Evolutionary conservation across 1,140 invertebrate genomes (phyloP).

Genomic region (Atta colombica): DNA sequence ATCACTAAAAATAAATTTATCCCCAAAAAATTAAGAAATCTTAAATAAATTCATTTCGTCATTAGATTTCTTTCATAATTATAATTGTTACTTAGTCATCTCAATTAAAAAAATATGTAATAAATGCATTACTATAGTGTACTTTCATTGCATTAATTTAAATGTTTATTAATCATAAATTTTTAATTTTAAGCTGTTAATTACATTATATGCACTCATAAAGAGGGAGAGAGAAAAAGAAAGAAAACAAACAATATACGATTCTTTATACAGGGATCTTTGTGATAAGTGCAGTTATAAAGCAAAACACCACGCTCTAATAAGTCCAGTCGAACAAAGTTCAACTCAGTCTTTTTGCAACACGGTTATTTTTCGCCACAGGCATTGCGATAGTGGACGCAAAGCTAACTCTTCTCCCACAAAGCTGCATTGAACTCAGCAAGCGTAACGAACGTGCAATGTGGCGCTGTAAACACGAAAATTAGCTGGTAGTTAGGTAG

Average conservation of each 20-base stretch:
- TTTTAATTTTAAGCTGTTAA: not conserved
- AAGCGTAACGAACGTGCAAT: conserved; percentile 48
- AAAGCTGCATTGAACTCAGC: conserved; percentile 17
- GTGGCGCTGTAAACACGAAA: conserved; percentile 48
- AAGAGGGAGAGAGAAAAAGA: not conserved
- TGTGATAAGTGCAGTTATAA: not conserved
- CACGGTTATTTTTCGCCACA: conserved; percentile 34
- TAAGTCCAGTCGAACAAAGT: conserved; percentile 30
- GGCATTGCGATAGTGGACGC: conserved; percentile 1
- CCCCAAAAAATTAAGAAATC: not conserved
- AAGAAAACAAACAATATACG: not conserved
- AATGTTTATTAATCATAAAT: not conserved
- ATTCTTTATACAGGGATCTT: not conserved
- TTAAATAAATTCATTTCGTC: not conserved
- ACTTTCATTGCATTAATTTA: not conserved
- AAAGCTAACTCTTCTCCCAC: conserved; percentile 30
- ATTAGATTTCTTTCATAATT: not conserved
- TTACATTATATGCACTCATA: not conserved
- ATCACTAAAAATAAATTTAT: not conserved
- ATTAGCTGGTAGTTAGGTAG: conserved; percentile 57
- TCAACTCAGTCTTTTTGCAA: conserved; percentile 16
- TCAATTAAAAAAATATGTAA: not conserved
- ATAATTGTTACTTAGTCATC: not conserved
- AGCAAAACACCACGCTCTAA: not conserved
- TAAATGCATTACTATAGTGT: not conserved